Conservation (phyloP, 2,888 invertebrate species). For the Ligdia adustata region DNA sequence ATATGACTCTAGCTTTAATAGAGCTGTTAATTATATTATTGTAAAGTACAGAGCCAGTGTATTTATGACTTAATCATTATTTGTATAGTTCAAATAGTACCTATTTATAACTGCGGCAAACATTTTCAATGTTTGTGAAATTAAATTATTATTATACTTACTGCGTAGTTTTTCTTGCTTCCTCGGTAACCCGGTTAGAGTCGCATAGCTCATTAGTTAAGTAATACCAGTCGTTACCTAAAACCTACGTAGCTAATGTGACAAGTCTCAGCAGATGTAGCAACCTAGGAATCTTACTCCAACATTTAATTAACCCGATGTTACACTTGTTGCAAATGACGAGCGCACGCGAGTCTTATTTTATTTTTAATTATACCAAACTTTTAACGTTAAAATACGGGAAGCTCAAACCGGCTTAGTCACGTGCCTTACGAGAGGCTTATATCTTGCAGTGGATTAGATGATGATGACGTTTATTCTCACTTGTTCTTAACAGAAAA, state of each 20-base stretch:
- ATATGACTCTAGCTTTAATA: conserved; percentile 77
- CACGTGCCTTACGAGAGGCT: too few relatives aligned
- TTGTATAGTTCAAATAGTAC: conserved; percentile 81
- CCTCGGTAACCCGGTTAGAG: background rate
- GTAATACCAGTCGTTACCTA: conserved; percentile 18
- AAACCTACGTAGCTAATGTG: conserved; percentile 16
- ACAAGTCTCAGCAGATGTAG: conserved; percentile 18
- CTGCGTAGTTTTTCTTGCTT: conserved; percentile 17
- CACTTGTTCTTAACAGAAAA: too few relatives aligned
- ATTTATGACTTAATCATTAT: conserved; percentile 82
- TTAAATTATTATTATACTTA: conserved; percentile 75
- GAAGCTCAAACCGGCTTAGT: too few relatives aligned
- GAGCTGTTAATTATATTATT: conserved; percentile 79
- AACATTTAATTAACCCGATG: conserved; percentile 1
- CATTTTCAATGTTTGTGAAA: conserved; percentile 76
- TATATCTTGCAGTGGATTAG: too few relatives aligned
- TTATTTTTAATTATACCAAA: too few relatives aligned
- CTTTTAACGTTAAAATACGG: too few relatives aligned
- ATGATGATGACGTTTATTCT: too few relatives aligned
- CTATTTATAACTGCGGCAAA: conserved; percentile 74
- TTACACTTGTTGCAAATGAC: too few relatives aligned
- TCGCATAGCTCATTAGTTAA: conserved; percentile 1
- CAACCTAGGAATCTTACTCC: background rate
- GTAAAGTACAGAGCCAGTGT: conserved; percentile 81
- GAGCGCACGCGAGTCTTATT: too few relatives aligned